phyloP scores from a whole-genome alignment of 2,888 invertebrate species.

The Conus canariensis region DNA sequence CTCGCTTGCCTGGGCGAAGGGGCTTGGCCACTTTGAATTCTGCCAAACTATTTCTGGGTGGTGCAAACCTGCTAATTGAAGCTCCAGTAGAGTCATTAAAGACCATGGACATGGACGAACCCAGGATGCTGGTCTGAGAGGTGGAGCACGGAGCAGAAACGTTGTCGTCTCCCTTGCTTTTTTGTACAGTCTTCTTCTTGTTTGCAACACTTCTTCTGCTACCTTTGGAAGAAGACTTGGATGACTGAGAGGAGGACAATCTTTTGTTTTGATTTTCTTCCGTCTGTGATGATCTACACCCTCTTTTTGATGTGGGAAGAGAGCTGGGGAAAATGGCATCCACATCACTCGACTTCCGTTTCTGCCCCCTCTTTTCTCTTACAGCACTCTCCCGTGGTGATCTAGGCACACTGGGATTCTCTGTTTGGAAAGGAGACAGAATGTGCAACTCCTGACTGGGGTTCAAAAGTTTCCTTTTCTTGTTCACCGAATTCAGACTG shows the following conservation, averaged over 20 bases:
- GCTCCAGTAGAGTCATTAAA: background rate
- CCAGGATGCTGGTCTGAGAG: conserved; percentile 29
- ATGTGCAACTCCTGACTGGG: conserved; percentile 29
- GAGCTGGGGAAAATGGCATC: conserved; percentile 22
- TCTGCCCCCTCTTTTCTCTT: background rate
- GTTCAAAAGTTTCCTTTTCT: conserved; percentile 34
- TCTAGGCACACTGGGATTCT: background rate
- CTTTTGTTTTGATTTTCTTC: conserved; percentile 24
- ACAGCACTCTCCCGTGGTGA: background rate
- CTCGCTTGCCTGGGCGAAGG: conserved; percentile 2
- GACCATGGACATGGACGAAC: conserved; percentile 38
- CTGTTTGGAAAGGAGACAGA: background rate
- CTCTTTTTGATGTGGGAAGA: conserved; percentile 17
- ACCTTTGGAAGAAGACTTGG: background rate
- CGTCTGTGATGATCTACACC: background rate
- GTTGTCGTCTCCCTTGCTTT: background rate
- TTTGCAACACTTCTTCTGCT: background rate
- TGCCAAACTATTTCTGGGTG: conserved; percentile 26
- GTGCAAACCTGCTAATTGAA: background rate
- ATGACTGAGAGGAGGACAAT: background rate
- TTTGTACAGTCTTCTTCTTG: background rate
- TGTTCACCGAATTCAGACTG: background rate
- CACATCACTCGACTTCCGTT: background rate
- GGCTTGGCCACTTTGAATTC: conserved; percentile 26
- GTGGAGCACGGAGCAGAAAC: background rate